Evolutionary conservation across 2,113 vertebrate species (phyloP).

Genomic region (Microcebus lehilahytsara): DNA sequence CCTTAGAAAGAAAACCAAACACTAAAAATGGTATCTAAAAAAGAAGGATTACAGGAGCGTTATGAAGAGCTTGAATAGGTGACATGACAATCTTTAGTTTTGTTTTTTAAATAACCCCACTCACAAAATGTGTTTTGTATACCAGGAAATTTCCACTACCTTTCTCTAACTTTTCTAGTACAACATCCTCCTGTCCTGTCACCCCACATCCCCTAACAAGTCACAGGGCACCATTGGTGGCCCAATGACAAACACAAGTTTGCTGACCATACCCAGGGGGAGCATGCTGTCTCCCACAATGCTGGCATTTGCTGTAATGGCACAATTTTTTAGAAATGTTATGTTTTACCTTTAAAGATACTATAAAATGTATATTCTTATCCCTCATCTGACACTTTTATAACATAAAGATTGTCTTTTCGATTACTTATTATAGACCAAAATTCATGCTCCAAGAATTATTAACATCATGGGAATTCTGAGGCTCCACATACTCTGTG

Average conservation of each 20-base stretch:
- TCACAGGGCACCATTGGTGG: neutral
- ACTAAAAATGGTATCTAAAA: neutral
- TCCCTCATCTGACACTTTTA: conserved; percentile 59
- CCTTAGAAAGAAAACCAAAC: neutral
- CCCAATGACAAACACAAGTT: neutral
- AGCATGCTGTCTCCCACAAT: neutral
- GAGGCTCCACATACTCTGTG: neutral
- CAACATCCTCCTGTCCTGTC: neutral
- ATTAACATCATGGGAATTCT: conserved; percentile 70
- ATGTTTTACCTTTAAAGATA: conserved; percentile 62
- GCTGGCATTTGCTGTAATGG: conserved; percentile 34
- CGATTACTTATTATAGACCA: conserved; percentile 54
- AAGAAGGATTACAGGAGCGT: neutral
- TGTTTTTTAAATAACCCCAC: neutral
- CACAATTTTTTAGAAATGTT: conserved; percentile 53
- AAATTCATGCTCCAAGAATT: conserved; percentile 65
- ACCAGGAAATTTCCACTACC: neutral
- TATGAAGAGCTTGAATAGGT: neutral
- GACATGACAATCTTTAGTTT: neutral
- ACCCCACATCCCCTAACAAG: no score
- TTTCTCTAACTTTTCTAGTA: neutral
- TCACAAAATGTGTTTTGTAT: neutral
- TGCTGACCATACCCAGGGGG: no score
- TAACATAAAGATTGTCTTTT: conserved; percentile 58
- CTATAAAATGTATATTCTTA: conserved; percentile 63